A percentile compares a stretch with the other conserved stretches of the same genome.
phyloP scores from a whole-genome alignment of 2,113 vertebrate genomes.

The Boulengeromyrus knoepffleri region DNA sequence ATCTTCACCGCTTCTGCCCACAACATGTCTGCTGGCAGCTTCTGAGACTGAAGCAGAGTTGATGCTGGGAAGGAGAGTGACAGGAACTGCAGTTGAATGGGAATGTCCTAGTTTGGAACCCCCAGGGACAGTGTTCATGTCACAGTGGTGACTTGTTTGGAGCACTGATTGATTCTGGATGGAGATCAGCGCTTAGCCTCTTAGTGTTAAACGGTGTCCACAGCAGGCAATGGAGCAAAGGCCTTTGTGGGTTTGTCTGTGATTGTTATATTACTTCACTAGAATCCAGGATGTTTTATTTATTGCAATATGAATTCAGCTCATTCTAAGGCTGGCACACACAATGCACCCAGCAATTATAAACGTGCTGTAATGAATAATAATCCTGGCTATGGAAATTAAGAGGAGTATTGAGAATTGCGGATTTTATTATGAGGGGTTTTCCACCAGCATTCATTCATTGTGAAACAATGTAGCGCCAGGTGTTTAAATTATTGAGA shows the following conservation, averaged over 20 bases:
- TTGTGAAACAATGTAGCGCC: neutral
- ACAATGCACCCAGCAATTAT: neutral
- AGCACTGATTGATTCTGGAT: slow-evolving; percentile 46
- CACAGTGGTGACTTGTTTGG: slow-evolving; percentile 1
- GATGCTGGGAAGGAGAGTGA: slow-evolving; percentile 6
- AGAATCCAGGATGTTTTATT: neutral
- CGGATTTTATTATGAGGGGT: neutral
- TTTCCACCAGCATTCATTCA: neutral
- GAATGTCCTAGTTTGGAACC: slow-evolving; percentile 31
- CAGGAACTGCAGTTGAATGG: slow-evolving; percentile 16
- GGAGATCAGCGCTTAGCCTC: slow-evolving; percentile 22
- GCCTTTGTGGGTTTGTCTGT: neutral
- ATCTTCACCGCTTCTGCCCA: neutral
- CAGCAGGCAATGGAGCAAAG: neutral
- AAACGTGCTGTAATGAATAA: neutral
- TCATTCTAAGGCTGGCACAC: neutral
- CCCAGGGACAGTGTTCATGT: slow-evolving; percentile 23
- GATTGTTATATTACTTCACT: neutral
- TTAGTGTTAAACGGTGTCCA: neutral
- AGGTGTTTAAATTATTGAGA: neutral
- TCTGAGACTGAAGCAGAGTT: slow-evolving; percentile 1
- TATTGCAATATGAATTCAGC: neutral
- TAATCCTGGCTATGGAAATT: neutral
- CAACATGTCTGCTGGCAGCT: neutral
- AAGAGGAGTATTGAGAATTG: neutral